Percentiles rank a stretch among this genome's conserved stretches.
phyloP scores from a whole-genome alignment of 1,140 invertebrate genomes.

The Bombus waltoni region DNA sequence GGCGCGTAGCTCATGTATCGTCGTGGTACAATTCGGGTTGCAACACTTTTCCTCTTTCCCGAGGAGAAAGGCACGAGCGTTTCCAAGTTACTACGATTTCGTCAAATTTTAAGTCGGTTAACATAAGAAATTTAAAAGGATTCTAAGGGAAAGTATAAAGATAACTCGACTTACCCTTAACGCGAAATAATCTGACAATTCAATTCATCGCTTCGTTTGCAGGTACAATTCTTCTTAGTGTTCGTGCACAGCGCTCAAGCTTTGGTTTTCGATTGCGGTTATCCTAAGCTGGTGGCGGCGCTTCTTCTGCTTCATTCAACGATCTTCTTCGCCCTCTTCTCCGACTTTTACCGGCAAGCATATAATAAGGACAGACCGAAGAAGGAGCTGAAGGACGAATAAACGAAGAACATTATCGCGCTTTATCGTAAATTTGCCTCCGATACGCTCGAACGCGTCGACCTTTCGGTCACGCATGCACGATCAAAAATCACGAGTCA shows the following conservation, averaged over 20 bases:
- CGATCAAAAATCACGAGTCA: slow-evolving; percentile 17
- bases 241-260: slow-evolving; percentile 90
- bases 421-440: neutral
- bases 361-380: slow-evolving; percentile 82
- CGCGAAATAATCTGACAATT: neutral
- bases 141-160: neutral
- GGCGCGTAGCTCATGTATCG: neutral
- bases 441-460: neutral
- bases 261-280: slow-evolving; percentile 88
- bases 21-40: slow-evolving; percentile 33
- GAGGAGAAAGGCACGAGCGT: neutral
- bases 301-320: slow-evolving; percentile 92
- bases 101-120: neutral
- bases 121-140: too few relatives aligned
- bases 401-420: slow-evolving; percentile 39
- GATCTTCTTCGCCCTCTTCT: slow-evolving; percentile 96
- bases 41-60: slow-evolving; percentile 29
- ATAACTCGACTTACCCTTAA: neutral
- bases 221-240: slow-evolving; percentile 91
- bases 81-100: neutral
- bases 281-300: slow-evolving; percentile 89
- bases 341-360: slow-evolving; percentile 94
- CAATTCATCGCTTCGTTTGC: slow-evolving; percentile 64
- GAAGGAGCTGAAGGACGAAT: slow-evolving; percentile 81
- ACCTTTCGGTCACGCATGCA: neutral